Conservation (phyloP, 1,140 invertebrate genomes). For the Orius insidiosus region DNA sequence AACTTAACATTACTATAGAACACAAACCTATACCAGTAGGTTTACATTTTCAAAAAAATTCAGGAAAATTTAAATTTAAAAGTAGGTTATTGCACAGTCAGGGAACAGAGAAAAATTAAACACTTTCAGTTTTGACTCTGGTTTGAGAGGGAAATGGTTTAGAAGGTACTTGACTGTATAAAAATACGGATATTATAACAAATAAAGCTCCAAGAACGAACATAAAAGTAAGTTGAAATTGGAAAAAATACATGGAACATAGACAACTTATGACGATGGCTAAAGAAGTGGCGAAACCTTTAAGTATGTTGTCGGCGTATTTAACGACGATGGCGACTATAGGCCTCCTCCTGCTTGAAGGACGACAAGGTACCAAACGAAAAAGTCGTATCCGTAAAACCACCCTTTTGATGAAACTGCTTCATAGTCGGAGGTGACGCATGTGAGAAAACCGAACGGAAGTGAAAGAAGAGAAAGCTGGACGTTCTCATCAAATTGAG, state of each 20-base stretch:
- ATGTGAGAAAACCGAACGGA: no score
- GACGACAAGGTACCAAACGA: slow-evolving; percentile 68
- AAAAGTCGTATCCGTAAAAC: slow-evolving; percentile 62
- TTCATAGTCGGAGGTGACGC: slow-evolving; percentile 26
- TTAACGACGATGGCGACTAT: slow-evolving; percentile 91
- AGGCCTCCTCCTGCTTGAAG: slow-evolving; percentile 77
- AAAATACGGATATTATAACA: slow-evolving; percentile 87
- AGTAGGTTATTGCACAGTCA: no score
- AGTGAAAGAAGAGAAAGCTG: no score
- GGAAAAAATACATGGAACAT: slow-evolving; percentile 83
- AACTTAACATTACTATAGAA: no score
- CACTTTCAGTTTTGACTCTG: no score
- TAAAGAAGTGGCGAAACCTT: slow-evolving; percentile 88
- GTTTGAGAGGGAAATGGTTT: no score
- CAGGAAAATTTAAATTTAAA: no score
- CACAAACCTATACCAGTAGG: no score
- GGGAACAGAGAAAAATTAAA: no score
- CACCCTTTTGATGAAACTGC: slow-evolving; percentile 41
- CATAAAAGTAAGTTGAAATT: slow-evolving; percentile 71
- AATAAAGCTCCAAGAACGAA: slow-evolving; percentile 74
- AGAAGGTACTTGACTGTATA: slow-evolving; percentile 44
- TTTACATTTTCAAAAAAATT: no score
- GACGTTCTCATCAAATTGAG: no score
- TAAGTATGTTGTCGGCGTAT: slow-evolving; percentile 91
- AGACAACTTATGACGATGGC: slow-evolving; percentile 92